A percentile compares a stretch with the other conserved stretches of the same genome.
These are phyloP conservation scores for Eurytoma adleriae DNA, from an alignment of 2,888 invertebrate species.

Conservation along the genomic window DNA sequence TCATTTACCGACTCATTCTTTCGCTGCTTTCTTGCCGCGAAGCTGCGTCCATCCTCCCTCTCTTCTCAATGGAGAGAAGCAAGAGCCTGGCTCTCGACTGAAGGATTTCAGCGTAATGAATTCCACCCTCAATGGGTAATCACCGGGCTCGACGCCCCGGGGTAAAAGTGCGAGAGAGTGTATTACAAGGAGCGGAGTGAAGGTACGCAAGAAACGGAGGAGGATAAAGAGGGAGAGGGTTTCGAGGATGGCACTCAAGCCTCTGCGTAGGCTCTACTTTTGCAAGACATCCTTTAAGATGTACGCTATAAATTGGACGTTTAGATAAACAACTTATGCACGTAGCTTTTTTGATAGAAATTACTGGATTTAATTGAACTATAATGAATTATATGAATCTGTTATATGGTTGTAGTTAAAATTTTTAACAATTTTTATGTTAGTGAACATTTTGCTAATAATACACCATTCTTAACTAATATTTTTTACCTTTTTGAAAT, in stretches of 20 bases:
- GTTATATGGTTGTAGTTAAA: no score
- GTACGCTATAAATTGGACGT: conserved; percentile 48
- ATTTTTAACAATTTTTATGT: no score
- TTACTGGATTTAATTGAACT: no score
- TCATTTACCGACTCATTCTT: conserved; percentile 24
- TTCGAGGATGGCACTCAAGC: conserved; percentile 67
- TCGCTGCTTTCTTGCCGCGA: conserved; percentile 32
- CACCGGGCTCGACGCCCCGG: conserved; percentile 64
- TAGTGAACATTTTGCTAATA: no score
- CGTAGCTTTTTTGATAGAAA: no score
- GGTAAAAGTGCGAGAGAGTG: conserved; percentile 42
- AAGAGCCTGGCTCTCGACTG: conserved; percentile 16
- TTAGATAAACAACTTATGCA: no score
- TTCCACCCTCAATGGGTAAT: conserved; percentile 73
- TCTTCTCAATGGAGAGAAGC: neutral
- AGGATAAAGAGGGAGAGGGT: conserved; percentile 37
- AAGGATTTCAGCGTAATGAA: conserved; percentile 71
- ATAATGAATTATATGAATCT: no score
- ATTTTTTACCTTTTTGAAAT: no score
- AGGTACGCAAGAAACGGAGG: conserved; percentile 31
- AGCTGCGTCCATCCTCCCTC: conserved; percentile 38
- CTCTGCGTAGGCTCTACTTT: conserved; percentile 44
- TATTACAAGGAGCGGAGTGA: conserved; percentile 49
- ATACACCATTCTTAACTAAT: no score
- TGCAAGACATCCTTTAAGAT: conserved; percentile 70